phyloP scores from a whole-genome alignment of 2,113 vertebrate genomes.

The Caretta caretta region DNA sequence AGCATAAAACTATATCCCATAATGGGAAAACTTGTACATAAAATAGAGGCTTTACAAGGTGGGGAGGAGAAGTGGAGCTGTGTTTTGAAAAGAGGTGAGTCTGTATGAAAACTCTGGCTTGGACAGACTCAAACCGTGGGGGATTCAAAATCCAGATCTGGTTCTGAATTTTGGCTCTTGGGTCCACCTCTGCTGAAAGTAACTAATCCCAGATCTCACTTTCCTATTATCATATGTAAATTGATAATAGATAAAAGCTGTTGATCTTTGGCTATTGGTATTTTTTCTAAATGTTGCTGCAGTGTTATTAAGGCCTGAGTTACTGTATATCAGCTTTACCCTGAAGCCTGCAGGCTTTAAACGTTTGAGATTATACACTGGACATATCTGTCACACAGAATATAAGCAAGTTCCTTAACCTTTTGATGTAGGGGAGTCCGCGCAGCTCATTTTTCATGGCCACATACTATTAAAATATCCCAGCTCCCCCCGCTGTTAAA shows the following conservation, averaged over 20 bases:
- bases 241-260: not conserved
- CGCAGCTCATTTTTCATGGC: not conserved
- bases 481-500: not conserved
- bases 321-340: not conserved
- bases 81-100: not conserved
- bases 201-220: not conserved
- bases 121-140: not conserved
- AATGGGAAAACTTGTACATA: constrained; percentile 7
- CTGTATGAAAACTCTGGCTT: constrained; percentile 10
- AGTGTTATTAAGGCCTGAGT: accelerated
- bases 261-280: not conserved
- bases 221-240: constrained; percentile 18
- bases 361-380: constrained; percentile 1
- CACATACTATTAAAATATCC: not conserved
- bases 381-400: not conserved
- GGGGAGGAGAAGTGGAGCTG: not conserved
- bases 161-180: constrained; percentile 46
- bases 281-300: constrained; percentile 1
- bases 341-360: not conserved
- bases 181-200: constrained; percentile 8
- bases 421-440: constrained; percentile 31
- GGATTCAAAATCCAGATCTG: constrained; percentile 28
- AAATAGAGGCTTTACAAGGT: not conserved
- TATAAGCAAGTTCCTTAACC: not conserved
- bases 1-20: not conserved